A percentile compares a stretch with the other conserved stretches of the same genome.
These are phyloP conservation scores for Eulemur rubriventer DNA, from an alignment of 2,797 vertebrate genomes.

Conservation along the genomic window DNA sequence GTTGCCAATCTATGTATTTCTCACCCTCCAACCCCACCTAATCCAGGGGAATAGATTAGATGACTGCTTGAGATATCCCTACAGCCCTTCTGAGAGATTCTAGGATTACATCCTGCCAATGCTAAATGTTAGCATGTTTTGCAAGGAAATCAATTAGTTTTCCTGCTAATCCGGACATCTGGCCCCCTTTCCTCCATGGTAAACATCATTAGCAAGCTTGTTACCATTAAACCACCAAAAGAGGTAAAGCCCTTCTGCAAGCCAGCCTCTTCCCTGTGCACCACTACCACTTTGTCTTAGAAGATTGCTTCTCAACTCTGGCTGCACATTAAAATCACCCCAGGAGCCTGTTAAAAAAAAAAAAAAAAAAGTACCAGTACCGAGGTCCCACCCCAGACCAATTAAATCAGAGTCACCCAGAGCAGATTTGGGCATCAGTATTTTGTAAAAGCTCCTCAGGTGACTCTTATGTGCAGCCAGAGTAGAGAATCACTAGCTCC, in stretches of 20 bases:
- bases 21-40: not conserved
- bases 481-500: not conserved
- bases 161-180: conserved; percentile 40
- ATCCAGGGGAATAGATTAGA: not conserved
- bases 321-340: not conserved
- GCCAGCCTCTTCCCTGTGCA: not conserved
- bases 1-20: not conserved
- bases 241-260: not conserved
- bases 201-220: conserved; percentile 52
- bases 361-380: not conserved
- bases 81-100: conserved; percentile 35
- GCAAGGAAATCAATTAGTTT: conserved; percentile 52
- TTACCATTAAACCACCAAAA: not conserved
- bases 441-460: not conserved
- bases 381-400: not conserved
- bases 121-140: conserved; percentile 29
- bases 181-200: conserved; percentile 24
- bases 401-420: not conserved
- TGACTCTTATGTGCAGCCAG: not conserved
- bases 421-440: not conserved
- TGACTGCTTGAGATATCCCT: not conserved
- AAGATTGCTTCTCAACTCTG: not conserved
- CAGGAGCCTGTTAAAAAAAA: not conserved
- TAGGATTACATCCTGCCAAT: conserved; percentile 20
- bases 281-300: not conserved